Base-by-base conservation (phyloP, 2,888 invertebrate species). In the Rhimphoctona megacephalus region DNA sequence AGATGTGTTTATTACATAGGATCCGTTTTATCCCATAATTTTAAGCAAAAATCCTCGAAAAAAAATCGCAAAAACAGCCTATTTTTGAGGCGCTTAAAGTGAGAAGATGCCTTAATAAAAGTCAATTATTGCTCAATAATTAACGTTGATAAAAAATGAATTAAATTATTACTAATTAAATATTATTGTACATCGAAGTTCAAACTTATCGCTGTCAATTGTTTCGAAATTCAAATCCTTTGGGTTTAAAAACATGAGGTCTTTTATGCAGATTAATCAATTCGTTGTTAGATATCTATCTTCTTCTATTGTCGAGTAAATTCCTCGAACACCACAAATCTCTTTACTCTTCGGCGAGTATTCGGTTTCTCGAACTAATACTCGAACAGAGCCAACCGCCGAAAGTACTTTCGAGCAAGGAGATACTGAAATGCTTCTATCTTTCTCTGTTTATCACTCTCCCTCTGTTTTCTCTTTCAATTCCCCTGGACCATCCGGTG, bases 371-470 rank as follows among this genome's bases (percentile, higher is more conserved):
- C 54, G 8, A 79, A 79, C 79, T 79, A 79, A 69, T 79, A 54
- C 69, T 69, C 54, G 79, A 36, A 64, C 22, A 36, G 61, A 72
- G 61, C 25, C 46, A 81, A 52, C 72, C 64, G 25, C 79, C 33
- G 49, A 46, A 72, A 72, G 80, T 49, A 49, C 80, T 52, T 33
- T 81, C 64, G 64, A 22, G 19, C 80, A 33, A 72, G 61, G 72
- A 72, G 80, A 81, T 61, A 72, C 36, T 64, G 80, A 81, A 81
- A 81, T 72, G 80, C 22, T 22, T 64, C 57, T 70, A 11, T 80
- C 79, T 57, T 14, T 57, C 46, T 70, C 79, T 52, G 36, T 39
- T 52, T 49, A 30, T 49, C 52, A 39, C n/a, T 17, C 43, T 22
- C n/a, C 39, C 25, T 54, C 70, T 70, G 25, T 43, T 46, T 78